These are phyloP conservation scores for Alces alces DNA, from an alignment of 2,113 vertebrate species.

Conservation along the genomic window DNA sequence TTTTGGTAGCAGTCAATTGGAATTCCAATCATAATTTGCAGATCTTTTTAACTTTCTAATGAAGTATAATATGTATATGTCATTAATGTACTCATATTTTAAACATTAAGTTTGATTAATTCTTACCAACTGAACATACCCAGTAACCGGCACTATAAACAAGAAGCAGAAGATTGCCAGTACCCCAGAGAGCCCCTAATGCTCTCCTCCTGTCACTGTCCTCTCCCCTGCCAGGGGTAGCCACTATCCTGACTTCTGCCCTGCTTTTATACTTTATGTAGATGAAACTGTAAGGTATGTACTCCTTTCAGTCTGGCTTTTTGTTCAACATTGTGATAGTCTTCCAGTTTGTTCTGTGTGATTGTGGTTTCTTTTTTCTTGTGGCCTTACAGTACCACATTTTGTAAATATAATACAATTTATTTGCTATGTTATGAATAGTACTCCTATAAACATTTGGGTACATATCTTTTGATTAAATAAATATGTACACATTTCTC, in stretches of 20 bases:
- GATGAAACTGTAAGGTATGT: background rate
- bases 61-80: background rate
- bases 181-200: background rate
- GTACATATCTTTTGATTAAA: background rate
- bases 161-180: background rate
- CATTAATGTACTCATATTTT: background rate
- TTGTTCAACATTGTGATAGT: background rate
- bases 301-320: background rate
- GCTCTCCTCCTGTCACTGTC: background rate
- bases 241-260: background rate
- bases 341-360: background rate
- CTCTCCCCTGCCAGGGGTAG: no score
- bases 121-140: background rate
- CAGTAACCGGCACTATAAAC: background rate
- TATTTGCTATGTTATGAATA: background rate
- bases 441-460: background rate
- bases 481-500: background rate
- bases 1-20: background rate
- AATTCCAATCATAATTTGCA: slow-evolving; percentile 20
- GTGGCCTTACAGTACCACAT: background rate
- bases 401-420: background rate
- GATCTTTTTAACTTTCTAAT: background rate
- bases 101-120: background rate
- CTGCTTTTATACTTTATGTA: background rate
- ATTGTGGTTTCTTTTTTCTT: background rate